phyloP scores from a whole-genome alignment of 2,888 invertebrate species.

The Andrena haemorrhoa region DNA sequence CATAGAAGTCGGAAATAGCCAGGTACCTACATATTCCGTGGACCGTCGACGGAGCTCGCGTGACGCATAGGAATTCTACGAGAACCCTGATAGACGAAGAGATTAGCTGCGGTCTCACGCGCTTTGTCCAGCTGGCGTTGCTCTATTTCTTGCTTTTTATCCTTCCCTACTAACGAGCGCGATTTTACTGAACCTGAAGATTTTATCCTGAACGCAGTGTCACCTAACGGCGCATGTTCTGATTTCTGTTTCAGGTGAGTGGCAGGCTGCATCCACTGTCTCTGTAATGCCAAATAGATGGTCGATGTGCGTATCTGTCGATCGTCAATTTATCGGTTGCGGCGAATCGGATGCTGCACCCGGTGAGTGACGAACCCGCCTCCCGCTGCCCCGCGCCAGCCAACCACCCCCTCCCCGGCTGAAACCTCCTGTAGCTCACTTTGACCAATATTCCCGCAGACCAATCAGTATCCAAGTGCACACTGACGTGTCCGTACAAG shows the following conservation, averaged over 20 bases:
- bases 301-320: constrained; percentile 84
- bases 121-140: neutral
- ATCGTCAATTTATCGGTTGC: constrained; percentile 84
- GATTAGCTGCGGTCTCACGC: constrained; percentile 22
- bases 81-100: constrained; percentile 17
- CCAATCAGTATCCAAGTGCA: constrained; percentile 77
- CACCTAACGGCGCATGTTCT: constrained; percentile 53
- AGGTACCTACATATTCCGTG: neutral
- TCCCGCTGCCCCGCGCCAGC: constrained; percentile 52
- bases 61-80: constrained; percentile 14
- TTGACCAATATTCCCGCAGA: constrained; percentile 79
- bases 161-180: neutral
- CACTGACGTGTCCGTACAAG: constrained; percentile 69
- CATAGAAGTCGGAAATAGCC: too few species aligned
- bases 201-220: constrained; percentile 2
- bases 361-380: constrained; percentile 84
- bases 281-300: constrained; percentile 85
- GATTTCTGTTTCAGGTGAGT: constrained; percentile 84
- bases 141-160: constrained; percentile 8
- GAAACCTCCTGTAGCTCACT: constrained; percentile 79
- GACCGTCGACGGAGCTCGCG: neutral
- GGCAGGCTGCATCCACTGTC: constrained; percentile 84
- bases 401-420: constrained; percentile 22
- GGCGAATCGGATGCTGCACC: constrained; percentile 84
- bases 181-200: neutral